Percentiles rank a stretch among this genome's conserved stretches.
Evolutionary conservation across 2,888 invertebrate genomes (phyloP).

Genomic region (Hirtodrosophila confusa): DNA sequence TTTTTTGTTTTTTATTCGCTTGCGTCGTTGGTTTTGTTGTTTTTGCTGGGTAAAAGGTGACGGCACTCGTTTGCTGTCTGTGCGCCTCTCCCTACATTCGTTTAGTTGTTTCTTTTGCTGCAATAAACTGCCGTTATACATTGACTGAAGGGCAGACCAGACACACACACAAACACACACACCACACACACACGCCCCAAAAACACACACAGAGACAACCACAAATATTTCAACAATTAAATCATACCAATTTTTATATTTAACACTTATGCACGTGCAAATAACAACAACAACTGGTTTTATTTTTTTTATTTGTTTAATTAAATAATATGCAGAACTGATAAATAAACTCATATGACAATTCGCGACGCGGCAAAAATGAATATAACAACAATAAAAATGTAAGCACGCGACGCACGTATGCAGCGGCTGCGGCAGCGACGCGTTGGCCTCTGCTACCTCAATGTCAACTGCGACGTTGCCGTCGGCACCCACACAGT

Average conservation of each 20-base stretch:
- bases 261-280: slow-evolving; percentile 42
- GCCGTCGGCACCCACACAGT: slow-evolving; percentile 23
- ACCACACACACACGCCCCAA: background rate
- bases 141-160: slow-evolving; percentile 54
- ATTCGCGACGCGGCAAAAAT: slow-evolving; percentile 19
- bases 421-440: slow-evolving; percentile 31
- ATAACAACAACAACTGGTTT: slow-evolving; percentile 13
- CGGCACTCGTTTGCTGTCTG: slow-evolving; percentile 39
- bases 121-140: slow-evolving; percentile 55
- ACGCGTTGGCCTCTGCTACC: slow-evolving; percentile 53
- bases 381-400: slow-evolving; percentile 25
- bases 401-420: slow-evolving; percentile 58
- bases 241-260: slow-evolving; percentile 35
- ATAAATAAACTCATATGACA: slow-evolving; percentile 22
- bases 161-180: slow-evolving; percentile 13
- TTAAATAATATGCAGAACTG: slow-evolving; percentile 27
- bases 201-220: slow-evolving; percentile 8
- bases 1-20: slow-evolving; percentile 8
- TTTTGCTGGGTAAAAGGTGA: slow-evolving; percentile 40
- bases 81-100: slow-evolving; percentile 41
- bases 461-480: slow-evolving; percentile 54
- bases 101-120: slow-evolving; percentile 48
- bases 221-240: slow-evolving; percentile 49
- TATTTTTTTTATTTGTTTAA: slow-evolving; percentile 2
- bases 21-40: slow-evolving; percentile 40